phyloP scores from a whole-genome alignment of 2,113 vertebrate genomes.

The Dissostichus mawsoni region DNA sequence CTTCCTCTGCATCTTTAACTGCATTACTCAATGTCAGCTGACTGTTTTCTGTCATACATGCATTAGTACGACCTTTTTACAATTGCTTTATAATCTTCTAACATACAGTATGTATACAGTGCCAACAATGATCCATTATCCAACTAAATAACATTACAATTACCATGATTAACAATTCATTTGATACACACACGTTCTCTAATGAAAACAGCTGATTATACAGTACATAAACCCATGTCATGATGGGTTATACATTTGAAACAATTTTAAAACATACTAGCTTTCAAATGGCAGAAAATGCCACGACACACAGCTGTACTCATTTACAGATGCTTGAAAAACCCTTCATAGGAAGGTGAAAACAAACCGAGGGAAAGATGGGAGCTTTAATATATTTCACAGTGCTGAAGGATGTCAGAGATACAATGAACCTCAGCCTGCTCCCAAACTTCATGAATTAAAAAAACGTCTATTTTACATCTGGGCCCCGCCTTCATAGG shows the following conservation, averaged over 20 bases:
- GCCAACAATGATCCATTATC: conserved; percentile 80
- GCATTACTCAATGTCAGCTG: conserved; percentile 34
- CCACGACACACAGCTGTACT: conserved; percentile 59
- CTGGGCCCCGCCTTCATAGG: background rate
- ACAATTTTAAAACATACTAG: conserved; percentile 59
- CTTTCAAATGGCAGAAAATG: conserved; percentile 68
- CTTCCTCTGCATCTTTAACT: conserved; percentile 20
- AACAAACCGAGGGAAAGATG: conserved; percentile 12
- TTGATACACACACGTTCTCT: conserved; percentile 85
- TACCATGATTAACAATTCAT: conserved; percentile 79
- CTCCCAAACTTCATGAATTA: conserved; percentile 19
- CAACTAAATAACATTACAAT: conserved; percentile 81
- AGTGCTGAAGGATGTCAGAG: conserved; percentile 61
- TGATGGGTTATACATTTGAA: conserved; percentile 71
- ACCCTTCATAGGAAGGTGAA: conserved; percentile 7
- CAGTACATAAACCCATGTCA: conserved; percentile 75
- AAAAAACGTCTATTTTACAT: conserved; percentile 9
- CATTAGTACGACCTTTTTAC: conserved; percentile 59
- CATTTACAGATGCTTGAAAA: conserved; percentile 58
- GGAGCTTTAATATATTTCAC: conserved; percentile 44
- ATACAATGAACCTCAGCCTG: conserved; percentile 33
- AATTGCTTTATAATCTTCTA: conserved; percentile 56
- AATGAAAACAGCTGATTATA: conserved; percentile 82
- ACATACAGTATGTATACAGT: conserved; percentile 75
- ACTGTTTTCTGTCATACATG: conserved; percentile 53